A percentile compares a stretch with the other conserved stretches of the same genome.
These are phyloP conservation scores for Echinops telfairi DNA, from an alignment of 2,113 vertebrate species.

Conservation along the genomic window DNA sequence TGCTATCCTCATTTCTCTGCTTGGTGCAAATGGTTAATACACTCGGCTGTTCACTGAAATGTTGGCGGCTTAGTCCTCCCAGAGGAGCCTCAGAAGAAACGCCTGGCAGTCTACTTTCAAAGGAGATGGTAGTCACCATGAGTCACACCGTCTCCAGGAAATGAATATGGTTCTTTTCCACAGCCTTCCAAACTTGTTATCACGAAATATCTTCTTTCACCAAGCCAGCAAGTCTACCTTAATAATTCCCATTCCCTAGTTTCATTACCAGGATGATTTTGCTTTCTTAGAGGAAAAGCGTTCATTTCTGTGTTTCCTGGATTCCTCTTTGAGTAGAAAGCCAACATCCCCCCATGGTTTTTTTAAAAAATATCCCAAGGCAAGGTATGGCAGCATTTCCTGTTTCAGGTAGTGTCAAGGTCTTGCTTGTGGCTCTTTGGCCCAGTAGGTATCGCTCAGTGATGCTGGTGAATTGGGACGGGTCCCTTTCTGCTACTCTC, in stretches of 20 bases:
- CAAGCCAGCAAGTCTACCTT: slow-evolving; percentile 32
- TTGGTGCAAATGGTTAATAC: neutral
- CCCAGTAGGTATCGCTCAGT: neutral
- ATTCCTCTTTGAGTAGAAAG: slow-evolving; percentile 40
- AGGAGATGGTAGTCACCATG: neutral
- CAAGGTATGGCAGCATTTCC: neutral
- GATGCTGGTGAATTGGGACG: neutral
- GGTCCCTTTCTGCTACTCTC: neutral
- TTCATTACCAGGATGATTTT: slow-evolving; percentile 18
- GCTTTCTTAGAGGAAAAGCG: neutral
- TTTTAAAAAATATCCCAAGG: neutral
- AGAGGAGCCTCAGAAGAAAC: neutral
- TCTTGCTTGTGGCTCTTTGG: neutral
- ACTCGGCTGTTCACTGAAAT: neutral
- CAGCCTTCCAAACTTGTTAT: neutral
- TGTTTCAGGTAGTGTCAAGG: neutral
- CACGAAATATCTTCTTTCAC: neutral
- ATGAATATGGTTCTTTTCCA: neutral
- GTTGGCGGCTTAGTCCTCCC: neutral
- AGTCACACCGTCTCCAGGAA: neutral
- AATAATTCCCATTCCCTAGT: slow-evolving; percentile 12
- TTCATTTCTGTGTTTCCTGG: neutral
- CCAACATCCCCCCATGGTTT: neutral
- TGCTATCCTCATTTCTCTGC: neutral
- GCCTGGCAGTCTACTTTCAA: neutral